phyloP scores from a whole-genome alignment of 2,797 vertebrate species.

The Takifugu ocellatus region DNA sequence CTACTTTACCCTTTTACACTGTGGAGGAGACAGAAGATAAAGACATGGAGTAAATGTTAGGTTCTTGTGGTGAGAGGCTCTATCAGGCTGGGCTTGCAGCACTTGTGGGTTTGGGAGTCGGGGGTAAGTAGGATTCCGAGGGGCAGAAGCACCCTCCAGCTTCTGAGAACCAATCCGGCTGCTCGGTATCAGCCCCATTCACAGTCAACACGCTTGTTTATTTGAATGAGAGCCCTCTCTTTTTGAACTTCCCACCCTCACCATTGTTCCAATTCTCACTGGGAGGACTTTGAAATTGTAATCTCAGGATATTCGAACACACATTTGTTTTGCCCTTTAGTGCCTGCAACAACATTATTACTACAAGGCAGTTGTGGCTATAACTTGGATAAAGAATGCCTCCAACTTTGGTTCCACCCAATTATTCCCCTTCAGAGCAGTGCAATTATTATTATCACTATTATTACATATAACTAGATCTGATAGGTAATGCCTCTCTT shows the following conservation, averaged over 20 bases:
- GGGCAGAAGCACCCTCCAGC: conserved; percentile 41
- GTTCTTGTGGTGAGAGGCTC: conserved; percentile 46
- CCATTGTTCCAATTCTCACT: conserved; percentile 72
- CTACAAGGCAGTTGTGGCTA: conserved; percentile 55
- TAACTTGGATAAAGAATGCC: conserved; percentile 51
- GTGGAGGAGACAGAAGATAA: conserved; percentile 33
- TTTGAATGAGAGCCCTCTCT: conserved; percentile 73
- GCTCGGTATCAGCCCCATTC: conserved; percentile 62
- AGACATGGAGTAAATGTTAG: conserved; percentile 43
- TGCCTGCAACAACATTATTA: conserved; percentile 78
- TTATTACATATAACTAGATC: too few relatives aligned
- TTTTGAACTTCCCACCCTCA: conserved; percentile 76
- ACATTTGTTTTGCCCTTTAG: conserved; percentile 79
- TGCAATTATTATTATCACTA: too few relatives aligned
- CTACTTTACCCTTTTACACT: conserved; percentile 56
- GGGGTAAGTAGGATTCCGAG: conserved; percentile 21
- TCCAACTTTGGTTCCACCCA: neutral
- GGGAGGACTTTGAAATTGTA: conserved; percentile 83
- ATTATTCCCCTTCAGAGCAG: too few relatives aligned
- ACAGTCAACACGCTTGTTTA: conserved; percentile 76
- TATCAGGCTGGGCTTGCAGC: conserved; percentile 55
- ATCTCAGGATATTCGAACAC: conserved; percentile 78
- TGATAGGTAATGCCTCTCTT: too few relatives aligned
- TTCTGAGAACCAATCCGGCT: conserved; percentile 72
- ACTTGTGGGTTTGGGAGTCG: conserved; percentile 43